Base-by-base conservation (phyloP, 2,797 vertebrate genomes). In the Enteromius argenteus region DNA sequence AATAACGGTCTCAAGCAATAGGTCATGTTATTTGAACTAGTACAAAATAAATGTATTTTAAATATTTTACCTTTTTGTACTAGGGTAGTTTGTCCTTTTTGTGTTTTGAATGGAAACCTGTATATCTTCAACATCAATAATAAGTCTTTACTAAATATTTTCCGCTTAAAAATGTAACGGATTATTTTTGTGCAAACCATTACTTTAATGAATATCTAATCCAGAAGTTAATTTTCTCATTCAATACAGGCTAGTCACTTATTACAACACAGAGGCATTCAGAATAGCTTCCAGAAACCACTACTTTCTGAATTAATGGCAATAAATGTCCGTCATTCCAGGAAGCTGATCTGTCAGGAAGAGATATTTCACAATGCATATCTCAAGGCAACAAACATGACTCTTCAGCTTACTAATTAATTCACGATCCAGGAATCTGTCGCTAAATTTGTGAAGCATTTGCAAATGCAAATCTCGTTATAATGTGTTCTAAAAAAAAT, bases 181-280 rank as follows among this genome's bases (percentile, higher is more conserved):
- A 37, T 23, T 27, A 3, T 42, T 5, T 76, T 17, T 42, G 8
- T 58, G 21, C 23, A 7, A 76, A 35, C n/a, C 14, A 58, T 60
- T 58, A 14, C 35, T 39, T 58, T 58, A 23, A 60, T 23, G 13
- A 76, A 76, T 76, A 76, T 60, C 74, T 76, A 60, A 76, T 76
- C 74, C 35, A 42, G 39, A 76, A 58, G 35, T 76, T 76, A 76
- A 17, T 60, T 27, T 27, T 58, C 35, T 23, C 53, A 39, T 39
- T 76, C 35, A 39, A 27, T 7, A 76, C 53, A 76, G 51, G 13
- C 53, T n/a, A 75, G 51, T 76, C 74, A 76, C 74, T 39, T 58
- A 76, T 42, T 60, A 58, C 35, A 58, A 60, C 35, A 58, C 35
- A 39, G n/a, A 42, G 14, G 74, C 74, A 42, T 76, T 76, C 14